Evolutionary conservation across 2,888 invertebrate species (phyloP).

Genomic region (Eristalinus aeneus): DNA sequence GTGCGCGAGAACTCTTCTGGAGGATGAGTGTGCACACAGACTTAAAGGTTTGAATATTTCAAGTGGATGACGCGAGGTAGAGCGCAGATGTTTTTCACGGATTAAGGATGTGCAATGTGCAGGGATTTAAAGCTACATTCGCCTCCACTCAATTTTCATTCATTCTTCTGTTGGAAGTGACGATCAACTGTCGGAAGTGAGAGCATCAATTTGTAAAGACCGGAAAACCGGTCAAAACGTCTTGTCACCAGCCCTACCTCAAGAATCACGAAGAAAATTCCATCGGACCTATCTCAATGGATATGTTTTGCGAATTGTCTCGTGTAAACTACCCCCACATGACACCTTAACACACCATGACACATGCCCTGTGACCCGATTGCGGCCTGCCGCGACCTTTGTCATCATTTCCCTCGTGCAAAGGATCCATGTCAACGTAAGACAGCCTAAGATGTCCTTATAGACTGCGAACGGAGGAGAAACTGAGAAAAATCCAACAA

Average conservation of each 20-base stretch:
- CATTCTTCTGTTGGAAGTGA: no score
- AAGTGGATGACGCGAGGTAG: neutral
- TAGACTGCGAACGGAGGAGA: neutral
- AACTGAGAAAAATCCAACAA: neutral
- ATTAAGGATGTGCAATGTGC: conserved; percentile 40
- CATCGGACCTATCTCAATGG: neutral
- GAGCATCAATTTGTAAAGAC: neutral
- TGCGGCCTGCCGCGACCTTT: neutral
- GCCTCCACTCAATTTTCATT: no score
- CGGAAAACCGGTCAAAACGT: neutral
- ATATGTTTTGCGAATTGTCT: neutral
- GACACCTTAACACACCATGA: neutral
- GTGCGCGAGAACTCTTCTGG: neutral
- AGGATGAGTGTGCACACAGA: conserved; percentile 23
- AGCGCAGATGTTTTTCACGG: conserved; percentile 28
- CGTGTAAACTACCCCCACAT: neutral
- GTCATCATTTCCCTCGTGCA: neutral
- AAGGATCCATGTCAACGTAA: neutral
- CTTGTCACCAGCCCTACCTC: neutral
- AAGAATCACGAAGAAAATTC: neutral
- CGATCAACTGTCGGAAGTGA: neutral
- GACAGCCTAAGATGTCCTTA: neutral
- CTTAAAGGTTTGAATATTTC: conserved; percentile 54
- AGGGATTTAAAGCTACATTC: neutral
- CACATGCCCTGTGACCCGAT: neutral